Percentiles rank a stretch among this genome's conserved stretches.
phyloP scores from a whole-genome alignment of 2,888 invertebrate species.

The Coecobrya sp. region DNA sequence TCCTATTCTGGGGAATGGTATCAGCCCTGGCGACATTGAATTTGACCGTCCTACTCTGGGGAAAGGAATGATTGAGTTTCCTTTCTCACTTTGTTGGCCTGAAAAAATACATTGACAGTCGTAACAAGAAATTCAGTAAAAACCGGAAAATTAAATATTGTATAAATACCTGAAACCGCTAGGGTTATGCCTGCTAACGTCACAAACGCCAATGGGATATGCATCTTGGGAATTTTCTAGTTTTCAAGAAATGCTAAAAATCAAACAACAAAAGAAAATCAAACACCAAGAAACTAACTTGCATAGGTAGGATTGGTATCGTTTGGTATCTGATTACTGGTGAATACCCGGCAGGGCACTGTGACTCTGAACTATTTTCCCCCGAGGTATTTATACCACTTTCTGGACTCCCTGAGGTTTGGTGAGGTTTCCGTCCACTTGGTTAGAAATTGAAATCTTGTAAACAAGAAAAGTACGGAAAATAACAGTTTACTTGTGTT shows the following conservation, averaged over 20 bases:
- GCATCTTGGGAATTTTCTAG: conserved; percentile 73
- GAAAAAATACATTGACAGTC: no score
- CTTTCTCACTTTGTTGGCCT: conserved; percentile 85
- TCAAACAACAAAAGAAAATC: conserved; percentile 50
- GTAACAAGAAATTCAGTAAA: no score
- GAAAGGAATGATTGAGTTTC: conserved; percentile 86
- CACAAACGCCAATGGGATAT: conserved; percentile 81
- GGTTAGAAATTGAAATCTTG: conserved; percentile 72
- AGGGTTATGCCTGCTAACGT: conserved; percentile 78
- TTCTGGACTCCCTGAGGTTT: conserved; percentile 73
- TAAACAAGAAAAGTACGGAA: conserved; percentile 54
- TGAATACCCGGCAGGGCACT: conserved; percentile 72
- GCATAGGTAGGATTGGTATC: background rate
- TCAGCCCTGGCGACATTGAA: conserved; percentile 83
- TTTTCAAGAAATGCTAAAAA: conserved; percentile 44
- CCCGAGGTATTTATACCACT: conserved; percentile 73
- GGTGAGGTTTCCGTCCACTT: conserved; percentile 73
- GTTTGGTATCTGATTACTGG: conserved; percentile 21
- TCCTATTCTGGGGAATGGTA: conserved; percentile 85
- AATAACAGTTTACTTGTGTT: conserved; percentile 63
- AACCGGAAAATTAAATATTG: background rate
- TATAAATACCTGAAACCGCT: conserved; percentile 78
- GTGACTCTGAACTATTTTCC: conserved; percentile 53
- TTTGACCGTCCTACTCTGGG: conserved; percentile 85
- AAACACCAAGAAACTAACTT: background rate